Evolutionary conservation across 2,888 invertebrate genomes (phyloP).

Genomic region (Antheraea yamamai): DNA sequence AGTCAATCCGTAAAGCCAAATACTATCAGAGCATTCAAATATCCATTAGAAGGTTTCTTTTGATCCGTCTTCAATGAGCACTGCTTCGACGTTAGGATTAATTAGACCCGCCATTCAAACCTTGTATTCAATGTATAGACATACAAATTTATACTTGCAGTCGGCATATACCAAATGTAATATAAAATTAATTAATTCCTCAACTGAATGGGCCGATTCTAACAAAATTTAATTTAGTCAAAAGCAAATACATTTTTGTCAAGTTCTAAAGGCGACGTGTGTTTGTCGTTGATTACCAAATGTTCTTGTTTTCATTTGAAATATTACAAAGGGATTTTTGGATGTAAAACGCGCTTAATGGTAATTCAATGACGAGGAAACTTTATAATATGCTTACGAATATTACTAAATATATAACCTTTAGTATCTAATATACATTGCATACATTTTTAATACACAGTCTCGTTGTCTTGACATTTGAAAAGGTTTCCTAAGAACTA

Average conservation of each 20-base stretch:
- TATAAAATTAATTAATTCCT: slow-evolving; percentile 14
- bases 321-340: slow-evolving; percentile 35
- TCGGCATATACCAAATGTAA: slow-evolving; percentile 14
- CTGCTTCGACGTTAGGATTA: slow-evolving; percentile 55
- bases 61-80: slow-evolving; percentile 64
- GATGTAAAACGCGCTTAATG: slow-evolving; percentile 24
- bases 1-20: slow-evolving; percentile 48
- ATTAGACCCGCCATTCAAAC: slow-evolving; percentile 38
- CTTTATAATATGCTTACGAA: slow-evolving; percentile 11
- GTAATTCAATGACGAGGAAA: slow-evolving; percentile 30
- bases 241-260: slow-evolving; percentile 21
- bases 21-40: slow-evolving; percentile 70
- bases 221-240: slow-evolving; percentile 26
- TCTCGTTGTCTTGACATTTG: not conserved
- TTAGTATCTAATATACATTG: not conserved
- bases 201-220: slow-evolving; percentile 22
- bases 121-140: slow-evolving; percentile 26
- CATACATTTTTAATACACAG: not conserved
- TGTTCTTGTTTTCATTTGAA: slow-evolving; percentile 41
- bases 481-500: not conserved
- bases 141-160: slow-evolving; percentile 27
- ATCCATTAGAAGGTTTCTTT: slow-evolving; percentile 76
- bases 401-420: slow-evolving; percentile 21
- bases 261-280: slow-evolving; percentile 28
- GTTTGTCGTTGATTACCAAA: slow-evolving; percentile 35